phyloP scores from a whole-genome alignment of 2,797 vertebrate species.

The Thunnus albacares region DNA sequence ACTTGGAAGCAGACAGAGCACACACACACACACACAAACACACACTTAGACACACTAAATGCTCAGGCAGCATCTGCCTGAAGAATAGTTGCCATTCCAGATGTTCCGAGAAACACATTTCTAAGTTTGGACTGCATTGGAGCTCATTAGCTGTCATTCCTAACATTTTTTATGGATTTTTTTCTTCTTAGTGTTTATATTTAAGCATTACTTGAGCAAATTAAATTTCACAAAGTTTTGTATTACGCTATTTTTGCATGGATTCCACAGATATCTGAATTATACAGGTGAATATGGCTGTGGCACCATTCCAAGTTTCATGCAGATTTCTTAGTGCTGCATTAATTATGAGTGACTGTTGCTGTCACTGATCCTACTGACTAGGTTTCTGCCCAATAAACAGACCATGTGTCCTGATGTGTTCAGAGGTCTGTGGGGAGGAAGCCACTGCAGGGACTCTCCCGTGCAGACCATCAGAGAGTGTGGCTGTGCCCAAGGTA shows the following conservation, averaged over 20 bases:
- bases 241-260: neutral
- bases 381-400: slow-evolving; percentile 54
- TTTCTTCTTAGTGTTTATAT: neutral
- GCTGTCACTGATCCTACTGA: slow-evolving; percentile 46
- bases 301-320: neutral
- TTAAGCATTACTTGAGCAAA: neutral
- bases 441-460: slow-evolving; percentile 94
- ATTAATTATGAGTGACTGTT: slow-evolving; percentile 4
- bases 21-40: neutral
- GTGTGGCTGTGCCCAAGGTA: slow-evolving; percentile 93
- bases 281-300: neutral
- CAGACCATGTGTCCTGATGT: slow-evolving; percentile 98
- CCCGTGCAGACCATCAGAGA: slow-evolving; percentile 93
- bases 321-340: neutral
- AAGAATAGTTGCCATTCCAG: neutral
- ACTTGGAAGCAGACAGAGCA: neutral
- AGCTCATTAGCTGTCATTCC: neutral
- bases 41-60: neutral
- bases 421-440: slow-evolving; percentile 95
- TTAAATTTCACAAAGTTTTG: neutral
- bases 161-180: neutral
- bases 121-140: neutral
- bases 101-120: neutral
- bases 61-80: neutral
- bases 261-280: neutral